A percentile compares a stretch with the other conserved stretches of the same genome.
phyloP scores from a whole-genome alignment of 2,113 vertebrate species.

The Ciconia boyciana region DNA sequence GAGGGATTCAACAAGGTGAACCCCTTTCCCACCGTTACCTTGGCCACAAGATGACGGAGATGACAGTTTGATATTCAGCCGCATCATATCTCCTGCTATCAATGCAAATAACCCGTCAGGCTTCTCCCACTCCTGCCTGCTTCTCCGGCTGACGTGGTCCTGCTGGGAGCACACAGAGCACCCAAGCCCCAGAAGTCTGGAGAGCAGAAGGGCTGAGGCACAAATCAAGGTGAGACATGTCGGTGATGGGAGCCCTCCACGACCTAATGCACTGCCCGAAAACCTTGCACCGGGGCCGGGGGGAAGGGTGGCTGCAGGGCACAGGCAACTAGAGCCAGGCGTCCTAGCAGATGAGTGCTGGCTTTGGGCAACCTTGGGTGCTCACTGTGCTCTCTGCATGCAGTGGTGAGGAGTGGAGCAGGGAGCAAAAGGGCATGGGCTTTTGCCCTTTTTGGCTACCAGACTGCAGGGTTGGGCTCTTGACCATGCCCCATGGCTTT shows the following conservation, averaged over 20 bases:
- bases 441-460: background rate
- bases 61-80: background rate
- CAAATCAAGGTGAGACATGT: background rate
- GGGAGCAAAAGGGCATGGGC: background rate
- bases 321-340: fast-evolving
- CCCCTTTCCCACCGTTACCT: slow-evolving; percentile 33
- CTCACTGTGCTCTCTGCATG: background rate
- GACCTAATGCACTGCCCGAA: background rate
- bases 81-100: background rate
- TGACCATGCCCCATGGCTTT: background rate
- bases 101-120: background rate
- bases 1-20: background rate
- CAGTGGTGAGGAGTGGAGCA: background rate
- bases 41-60: slow-evolving; percentile 25
- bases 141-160: background rate
- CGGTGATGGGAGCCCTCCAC: background rate
- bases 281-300: fast-evolving
- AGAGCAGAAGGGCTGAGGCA: background rate
- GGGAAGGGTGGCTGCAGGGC: background rate
- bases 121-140: background rate
- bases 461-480: background rate
- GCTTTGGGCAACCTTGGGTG: background rate
- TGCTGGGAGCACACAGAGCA: background rate
- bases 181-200: background rate
- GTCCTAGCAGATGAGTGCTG: fast-evolving